Conservation (phyloP, 1,140 invertebrate species). For the Drosophila lacteicornis region DNA sequence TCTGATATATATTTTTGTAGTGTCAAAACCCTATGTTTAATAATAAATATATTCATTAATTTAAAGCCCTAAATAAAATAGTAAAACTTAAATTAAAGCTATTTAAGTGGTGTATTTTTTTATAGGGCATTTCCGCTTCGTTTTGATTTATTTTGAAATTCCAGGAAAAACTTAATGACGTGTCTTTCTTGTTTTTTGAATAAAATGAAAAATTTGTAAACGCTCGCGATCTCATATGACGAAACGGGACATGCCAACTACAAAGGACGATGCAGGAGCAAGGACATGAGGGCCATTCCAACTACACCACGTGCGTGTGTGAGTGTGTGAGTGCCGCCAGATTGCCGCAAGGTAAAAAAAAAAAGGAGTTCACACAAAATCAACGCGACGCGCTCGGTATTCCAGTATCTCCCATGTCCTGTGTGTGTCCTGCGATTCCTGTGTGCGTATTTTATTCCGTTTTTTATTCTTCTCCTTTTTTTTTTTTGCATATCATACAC, state of each 20-base stretch:
- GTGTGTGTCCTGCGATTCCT: conserved; percentile 16
- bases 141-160: not conserved
- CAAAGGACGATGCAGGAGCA: conserved; percentile 66
- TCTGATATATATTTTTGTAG: too few relatives aligned
- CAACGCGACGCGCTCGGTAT: conserved; percentile 54
- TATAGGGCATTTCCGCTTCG: conserved; percentile 6
- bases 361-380: conserved; percentile 78
- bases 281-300: conserved; percentile 62
- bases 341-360: conserved; percentile 73
- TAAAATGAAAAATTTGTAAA: conserved; percentile 80
- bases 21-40: too few relatives aligned
- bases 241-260: conserved; percentile 82
- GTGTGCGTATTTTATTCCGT: conserved; percentile 52
- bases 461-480: conserved; percentile 1
- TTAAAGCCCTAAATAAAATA: too few relatives aligned
- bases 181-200: conserved; percentile 58
- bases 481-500: conserved; percentile 66
- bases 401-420: conserved; percentile 64
- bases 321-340: conserved; percentile 60
- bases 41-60: too few relatives aligned
- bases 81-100: too few relatives aligned
- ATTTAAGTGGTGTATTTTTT: too few relatives aligned
- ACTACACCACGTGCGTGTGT: conserved; percentile 39
- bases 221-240: conserved; percentile 78
- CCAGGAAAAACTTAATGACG: not conserved